Conservation (phyloP, 2,113 vertebrate species). For the Entomyzon cyanotis region DNA sequence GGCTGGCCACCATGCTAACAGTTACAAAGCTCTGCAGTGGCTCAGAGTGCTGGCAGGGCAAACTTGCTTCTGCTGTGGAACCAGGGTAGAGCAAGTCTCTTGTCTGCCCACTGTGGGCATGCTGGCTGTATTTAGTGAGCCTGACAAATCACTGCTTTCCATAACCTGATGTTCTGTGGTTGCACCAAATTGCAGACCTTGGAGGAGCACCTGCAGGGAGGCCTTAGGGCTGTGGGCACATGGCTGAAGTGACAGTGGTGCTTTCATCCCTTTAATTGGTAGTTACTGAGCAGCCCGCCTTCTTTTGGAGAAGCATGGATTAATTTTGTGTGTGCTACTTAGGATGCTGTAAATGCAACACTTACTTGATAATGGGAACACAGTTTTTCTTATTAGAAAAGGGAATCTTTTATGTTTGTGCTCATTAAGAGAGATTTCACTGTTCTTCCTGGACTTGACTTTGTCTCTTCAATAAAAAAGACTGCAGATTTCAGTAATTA, state of each 20-base stretch:
- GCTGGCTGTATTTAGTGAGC: neutral
- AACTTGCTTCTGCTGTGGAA: neutral
- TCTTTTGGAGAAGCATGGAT: neutral
- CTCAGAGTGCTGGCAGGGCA: neutral
- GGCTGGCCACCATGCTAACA: neutral
- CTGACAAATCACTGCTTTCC: neutral
- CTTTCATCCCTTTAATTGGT: neutral
- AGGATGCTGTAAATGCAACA: neutral
- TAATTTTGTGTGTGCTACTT: neutral
- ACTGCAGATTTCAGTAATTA: neutral
- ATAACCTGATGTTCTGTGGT: neutral
- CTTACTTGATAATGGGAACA: neutral
- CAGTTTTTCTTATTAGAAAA: neutral
- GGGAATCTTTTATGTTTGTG: neutral
- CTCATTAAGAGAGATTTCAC: neutral
- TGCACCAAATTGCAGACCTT: neutral
- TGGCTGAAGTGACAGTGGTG: rapidly evolving
- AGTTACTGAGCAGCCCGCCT: neutral
- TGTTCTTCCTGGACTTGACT: neutral
- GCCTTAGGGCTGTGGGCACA: neutral
- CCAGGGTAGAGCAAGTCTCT: rapidly evolving
- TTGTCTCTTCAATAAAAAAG: neutral
- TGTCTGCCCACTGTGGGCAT: rapidly evolving
- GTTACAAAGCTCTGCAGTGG: neutral
- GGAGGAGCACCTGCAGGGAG: neutral